Conservation (phyloP, 2,888 invertebrate genomes). For the Cheilosia soror region DNA sequence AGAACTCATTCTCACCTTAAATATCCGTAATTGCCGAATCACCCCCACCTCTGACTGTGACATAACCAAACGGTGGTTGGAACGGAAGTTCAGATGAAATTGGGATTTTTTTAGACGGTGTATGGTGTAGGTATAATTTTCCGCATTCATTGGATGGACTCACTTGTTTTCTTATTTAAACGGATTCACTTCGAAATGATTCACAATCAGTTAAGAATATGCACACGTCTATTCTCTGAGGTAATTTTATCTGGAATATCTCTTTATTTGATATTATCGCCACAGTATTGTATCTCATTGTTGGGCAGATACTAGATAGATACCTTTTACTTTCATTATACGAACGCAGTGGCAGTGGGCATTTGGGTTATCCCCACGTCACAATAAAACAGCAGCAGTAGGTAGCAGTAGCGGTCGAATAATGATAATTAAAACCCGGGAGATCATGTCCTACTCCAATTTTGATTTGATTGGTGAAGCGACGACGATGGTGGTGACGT, state of each 20-base stretch:
- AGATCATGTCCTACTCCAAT: slow-evolving; percentile 63
- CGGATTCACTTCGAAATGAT: slow-evolving; percentile 47
- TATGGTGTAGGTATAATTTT: slow-evolving; percentile 15
- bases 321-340: slow-evolving; percentile 49
- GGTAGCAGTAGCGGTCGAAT: slow-evolving; percentile 5
- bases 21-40: not conserved
- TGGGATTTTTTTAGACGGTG: slow-evolving; percentile 33
- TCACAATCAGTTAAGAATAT: slow-evolving; percentile 60
- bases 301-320: too few species aligned
- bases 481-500: slow-evolving; percentile 31
- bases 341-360: not conserved
- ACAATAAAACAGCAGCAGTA: slow-evolving; percentile 7
- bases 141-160: slow-evolving; percentile 11
- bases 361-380: slow-evolving; percentile 45
- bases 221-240: slow-evolving; percentile 1
- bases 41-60: not conserved
- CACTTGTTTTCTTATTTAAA: slow-evolving; percentile 15
- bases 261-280: slow-evolving; percentile 16
- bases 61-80: slow-evolving; percentile 15
- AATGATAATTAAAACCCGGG: slow-evolving; percentile 25
- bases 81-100: slow-evolving; percentile 29
- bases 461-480: slow-evolving; percentile 23
- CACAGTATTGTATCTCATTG: not conserved
- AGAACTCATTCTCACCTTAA: not conserved
- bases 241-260: slow-evolving; percentile 41